A percentile compares a stretch with the other conserved stretches of the same genome.
phyloP scores from a whole-genome alignment of 2,797 vertebrate species.

The Coreius guichenoti region DNA sequence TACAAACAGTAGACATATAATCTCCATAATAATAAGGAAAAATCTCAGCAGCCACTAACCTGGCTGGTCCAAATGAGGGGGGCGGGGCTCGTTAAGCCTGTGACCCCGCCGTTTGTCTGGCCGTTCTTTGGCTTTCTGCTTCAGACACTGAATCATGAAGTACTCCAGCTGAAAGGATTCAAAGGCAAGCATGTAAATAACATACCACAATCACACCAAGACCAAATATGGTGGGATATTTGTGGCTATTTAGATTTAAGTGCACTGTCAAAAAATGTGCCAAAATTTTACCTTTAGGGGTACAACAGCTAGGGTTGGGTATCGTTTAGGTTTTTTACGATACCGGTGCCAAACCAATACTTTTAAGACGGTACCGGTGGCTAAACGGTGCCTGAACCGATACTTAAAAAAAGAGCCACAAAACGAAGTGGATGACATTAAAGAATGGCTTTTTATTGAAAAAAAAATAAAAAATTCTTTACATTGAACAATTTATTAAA shows the following conservation, averaged over 20 bases:
- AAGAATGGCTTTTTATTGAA: too few relatives aligned
- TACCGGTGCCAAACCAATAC: too few relatives aligned
- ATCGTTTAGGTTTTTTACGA: too few relatives aligned
- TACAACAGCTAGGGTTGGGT: too few relatives aligned
- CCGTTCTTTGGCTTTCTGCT: conserved; percentile 93
- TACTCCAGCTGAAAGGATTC: conserved; percentile 88
- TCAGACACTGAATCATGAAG: conserved; percentile 97
- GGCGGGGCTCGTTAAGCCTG: conserved; percentile 84
- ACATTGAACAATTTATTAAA: too few relatives aligned
- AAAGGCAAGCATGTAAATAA: conserved; percentile 1
- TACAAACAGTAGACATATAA: background rate
- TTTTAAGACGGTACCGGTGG: too few relatives aligned
- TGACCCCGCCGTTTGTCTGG: conserved; percentile 87
- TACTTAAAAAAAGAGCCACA: too few relatives aligned
- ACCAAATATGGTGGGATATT: background rate
- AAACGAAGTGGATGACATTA: too few relatives aligned
- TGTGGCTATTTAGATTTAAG: background rate
- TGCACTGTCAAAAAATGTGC: background rate
- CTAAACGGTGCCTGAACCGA: too few relatives aligned
- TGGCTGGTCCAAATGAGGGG: conserved; percentile 93
- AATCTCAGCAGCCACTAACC: conserved; percentile 75
- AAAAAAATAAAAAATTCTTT: too few relatives aligned
- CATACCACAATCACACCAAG: background rate
- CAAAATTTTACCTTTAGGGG: background rate
- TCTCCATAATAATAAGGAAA: background rate